Base-by-base conservation (phyloP, 2,113 vertebrate species). In the Paradisaea rubra region DNA sequence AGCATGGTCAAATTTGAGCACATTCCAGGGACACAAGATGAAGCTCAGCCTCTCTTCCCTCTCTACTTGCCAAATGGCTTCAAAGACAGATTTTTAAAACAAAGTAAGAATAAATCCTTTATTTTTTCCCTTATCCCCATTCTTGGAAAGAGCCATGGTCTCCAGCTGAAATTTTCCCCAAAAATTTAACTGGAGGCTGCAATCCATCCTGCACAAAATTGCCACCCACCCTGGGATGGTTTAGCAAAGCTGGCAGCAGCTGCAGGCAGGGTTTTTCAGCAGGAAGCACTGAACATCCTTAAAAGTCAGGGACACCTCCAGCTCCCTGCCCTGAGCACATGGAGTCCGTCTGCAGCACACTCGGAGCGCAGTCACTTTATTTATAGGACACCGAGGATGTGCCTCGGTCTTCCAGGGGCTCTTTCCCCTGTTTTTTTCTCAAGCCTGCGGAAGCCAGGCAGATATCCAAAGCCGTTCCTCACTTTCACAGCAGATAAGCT, bases 401-500 rank as follows among this genome's bases (percentile, higher is more conserved):
- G 81, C 72, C 78, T 89, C 2, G 0, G 8, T 45, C 81, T 81
- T 69, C 50, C 91, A 92, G 60, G 39, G 81, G 64, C 71, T 96
- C 69, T 39, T 79, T 65, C 27, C 39, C 50, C 15, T 10, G n/a
- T 3, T 44, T 22, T 68, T 78, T 76, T n/a, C 69, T 81, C 65
- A 66, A 86, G 85, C 37, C 84, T 49, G 83, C 81, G 28, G 97
- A 97, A 97, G 79, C 69, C 91, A 95, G 91, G 76, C 89, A 97
- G 96, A 96, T 97, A 95, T 94, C 88, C 70, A 74, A 76, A 89
- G 94, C 94, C 6, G 33, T 94, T 96, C 86, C 88, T 95, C 95
- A 95, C 96, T 97, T 95, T 91, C 93, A 80, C 84, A 92, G 91
- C 88, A 95, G 97, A 97, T 97, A 97, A 97, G 96, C 95, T 97